Conservation (phyloP, 2,113 vertebrate genomes). For the Passer domesticus region DNA sequence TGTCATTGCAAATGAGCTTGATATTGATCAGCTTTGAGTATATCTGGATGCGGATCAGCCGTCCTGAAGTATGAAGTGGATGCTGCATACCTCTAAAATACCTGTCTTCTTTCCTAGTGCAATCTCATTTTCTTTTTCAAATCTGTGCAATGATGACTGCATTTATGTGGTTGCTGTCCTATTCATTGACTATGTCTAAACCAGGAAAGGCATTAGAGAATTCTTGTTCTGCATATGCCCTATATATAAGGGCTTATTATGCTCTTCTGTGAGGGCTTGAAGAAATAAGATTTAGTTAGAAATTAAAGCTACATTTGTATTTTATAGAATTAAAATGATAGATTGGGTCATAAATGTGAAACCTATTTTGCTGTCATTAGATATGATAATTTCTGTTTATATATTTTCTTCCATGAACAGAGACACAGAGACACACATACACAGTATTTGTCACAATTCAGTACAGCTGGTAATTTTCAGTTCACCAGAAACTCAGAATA, state of each 20-base stretch:
- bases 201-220: not conserved
- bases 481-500: constrained; percentile 59
- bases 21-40: not conserved
- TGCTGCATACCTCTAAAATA: not conserved
- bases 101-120: not conserved
- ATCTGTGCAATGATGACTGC: not conserved
- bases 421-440: not conserved
- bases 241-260: not conserved
- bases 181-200: not conserved
- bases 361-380: not conserved
- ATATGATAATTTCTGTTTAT: not conserved
- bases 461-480: constrained; percentile 62
- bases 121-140: not conserved
- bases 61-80: not conserved
- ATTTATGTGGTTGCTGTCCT: not conserved
- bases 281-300: not conserved
- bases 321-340: not conserved
- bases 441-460: constrained; percentile 15
- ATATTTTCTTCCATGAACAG: not conserved
- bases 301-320: not conserved
- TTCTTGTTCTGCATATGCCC: not conserved
- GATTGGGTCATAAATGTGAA: not conserved
- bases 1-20: not conserved
- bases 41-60: not conserved
- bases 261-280: not conserved